Evolutionary conservation across 2,113 vertebrate genomes (phyloP), one percentile per base, ranked within the genome.

Genomic region (Hylia prasina): DNA sequence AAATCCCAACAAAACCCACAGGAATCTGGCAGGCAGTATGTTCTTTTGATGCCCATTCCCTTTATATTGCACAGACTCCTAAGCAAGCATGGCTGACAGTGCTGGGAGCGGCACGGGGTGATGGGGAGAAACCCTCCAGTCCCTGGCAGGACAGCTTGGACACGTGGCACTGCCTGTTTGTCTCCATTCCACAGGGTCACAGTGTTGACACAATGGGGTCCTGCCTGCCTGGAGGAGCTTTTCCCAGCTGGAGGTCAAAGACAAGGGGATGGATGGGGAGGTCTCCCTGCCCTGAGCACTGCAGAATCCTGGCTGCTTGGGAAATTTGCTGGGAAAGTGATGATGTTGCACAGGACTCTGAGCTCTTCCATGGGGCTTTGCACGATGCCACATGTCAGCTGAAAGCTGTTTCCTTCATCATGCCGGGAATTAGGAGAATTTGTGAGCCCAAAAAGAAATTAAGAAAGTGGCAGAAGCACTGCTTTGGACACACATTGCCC

Each of bases 301-400:
- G 72, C 30, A 66, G 57, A 47, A 19, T 22, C 30, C 45, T 6
- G 3, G 5, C 8, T 83, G 47, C n/a, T 28, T 15, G 47, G 30
- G 37, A 92, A 63, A 33, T 13, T 24, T 11, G 45, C 42, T 47
- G 50, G 75, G 24, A 39, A 2, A 58, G 28, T 2, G 9, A 19
- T 5, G 64, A 39, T 58, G 72, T 13, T 58, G 25, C 37, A 35
- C 11, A n/a, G 44, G 50, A 15, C 18, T 57, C 53, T 21, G 42
- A 42, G 80, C 65, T 61, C 42, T 25, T 57, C 45, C 54, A 13
- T 1, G 25, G 61, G 13, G 20, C 20, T 50, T 6, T 5, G 63
- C 24, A 71, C 1, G 0, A 28, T 21, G 44, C 30, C 37, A 10
- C 14, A 27, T 0, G 0, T 60, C 58, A 50, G 44, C 65, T 60